A percentile compares a stretch with the other conserved stretches of the same genome.
phyloP scores from a whole-genome alignment of 1,140 invertebrate genomes.

The Chelonus insularis region DNA sequence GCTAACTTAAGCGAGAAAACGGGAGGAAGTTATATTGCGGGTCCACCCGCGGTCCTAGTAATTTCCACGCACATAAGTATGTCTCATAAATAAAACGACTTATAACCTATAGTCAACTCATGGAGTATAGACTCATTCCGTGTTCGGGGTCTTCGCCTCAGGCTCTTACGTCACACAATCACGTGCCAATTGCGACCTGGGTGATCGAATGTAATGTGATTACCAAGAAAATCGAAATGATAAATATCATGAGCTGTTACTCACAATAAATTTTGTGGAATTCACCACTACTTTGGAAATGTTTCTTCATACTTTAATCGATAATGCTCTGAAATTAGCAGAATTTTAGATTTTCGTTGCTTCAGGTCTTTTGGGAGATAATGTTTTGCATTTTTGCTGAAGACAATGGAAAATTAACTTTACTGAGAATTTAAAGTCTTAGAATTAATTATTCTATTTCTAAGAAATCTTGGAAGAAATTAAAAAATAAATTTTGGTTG shows the following conservation, averaged over 20 bases:
- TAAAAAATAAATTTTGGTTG: too few relatives aligned
- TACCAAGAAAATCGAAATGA: conserved; percentile 9
- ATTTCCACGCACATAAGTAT: background rate
- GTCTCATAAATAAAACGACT: conserved; percentile 5
- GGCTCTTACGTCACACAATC: conserved; percentile 9
- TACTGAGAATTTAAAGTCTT: too few relatives aligned
- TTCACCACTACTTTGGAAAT: too few relatives aligned
- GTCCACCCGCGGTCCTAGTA: background rate
- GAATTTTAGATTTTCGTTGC: too few relatives aligned
- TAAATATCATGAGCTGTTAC: background rate
- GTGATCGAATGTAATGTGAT: background rate
- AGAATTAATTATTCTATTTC: too few relatives aligned
- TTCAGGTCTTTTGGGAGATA: too few relatives aligned
- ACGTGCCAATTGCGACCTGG: background rate
- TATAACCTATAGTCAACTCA: background rate
- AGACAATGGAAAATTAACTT: too few relatives aligned
- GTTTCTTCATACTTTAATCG: too few relatives aligned
- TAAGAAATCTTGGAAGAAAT: too few relatives aligned
- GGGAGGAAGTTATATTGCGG: background rate
- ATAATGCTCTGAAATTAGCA: too few relatives aligned
- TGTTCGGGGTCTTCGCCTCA: background rate
- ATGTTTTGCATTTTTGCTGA: too few relatives aligned
- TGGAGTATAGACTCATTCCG: background rate
- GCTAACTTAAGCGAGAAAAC: background rate
- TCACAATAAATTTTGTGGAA: background rate